Percentiles rank a stretch among this genome's conserved stretches.
Conservation (phyloP, 92 coral and sea anemone species). For the Zoanthus gigantus region DNA sequence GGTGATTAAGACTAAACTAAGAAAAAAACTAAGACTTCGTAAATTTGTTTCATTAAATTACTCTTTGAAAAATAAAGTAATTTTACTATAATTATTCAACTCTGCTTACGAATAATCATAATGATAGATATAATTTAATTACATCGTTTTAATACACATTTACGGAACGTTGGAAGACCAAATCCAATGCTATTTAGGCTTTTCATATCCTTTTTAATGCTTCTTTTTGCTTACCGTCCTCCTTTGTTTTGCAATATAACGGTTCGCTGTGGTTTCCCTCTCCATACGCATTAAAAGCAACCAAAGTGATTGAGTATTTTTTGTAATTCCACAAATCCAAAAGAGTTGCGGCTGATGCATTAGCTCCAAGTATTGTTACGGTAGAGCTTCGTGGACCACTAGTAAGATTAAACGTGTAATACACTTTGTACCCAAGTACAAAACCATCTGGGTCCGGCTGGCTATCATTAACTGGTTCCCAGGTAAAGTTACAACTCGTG, state of each 20-base stretch:
- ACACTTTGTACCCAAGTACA: conserved; percentile 36
- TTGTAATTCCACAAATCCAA: conserved; percentile 24
- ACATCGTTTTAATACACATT: no score
- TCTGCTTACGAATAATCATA: no score
- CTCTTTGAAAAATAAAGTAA: no score
- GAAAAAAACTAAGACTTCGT: no score
- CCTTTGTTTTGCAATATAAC: conserved; percentile 25
- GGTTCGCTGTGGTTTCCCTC: conserved; percentile 26
- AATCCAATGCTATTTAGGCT: no score
- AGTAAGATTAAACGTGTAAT: conserved; percentile 38
- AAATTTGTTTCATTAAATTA: no score
- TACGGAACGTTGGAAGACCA: no score
- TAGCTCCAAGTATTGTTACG: background rate
- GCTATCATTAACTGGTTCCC: conserved; percentile 33
- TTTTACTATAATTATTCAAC: no score
- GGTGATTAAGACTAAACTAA: no score
- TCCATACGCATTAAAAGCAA: conserved; percentile 27
- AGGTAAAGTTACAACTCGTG: conserved; percentile 30
- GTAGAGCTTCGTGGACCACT: background rate
- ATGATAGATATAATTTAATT: no score
- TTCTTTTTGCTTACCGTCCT: conserved; percentile 13
- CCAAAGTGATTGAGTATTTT: conserved; percentile 18
- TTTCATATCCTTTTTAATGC: no score
- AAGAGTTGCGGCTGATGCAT: conserved; percentile 19
- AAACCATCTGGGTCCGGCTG: conserved; percentile 37